Base-by-base conservation (phyloP, 2,113 vertebrate species). In the Scophthalmus maximus region DNA sequence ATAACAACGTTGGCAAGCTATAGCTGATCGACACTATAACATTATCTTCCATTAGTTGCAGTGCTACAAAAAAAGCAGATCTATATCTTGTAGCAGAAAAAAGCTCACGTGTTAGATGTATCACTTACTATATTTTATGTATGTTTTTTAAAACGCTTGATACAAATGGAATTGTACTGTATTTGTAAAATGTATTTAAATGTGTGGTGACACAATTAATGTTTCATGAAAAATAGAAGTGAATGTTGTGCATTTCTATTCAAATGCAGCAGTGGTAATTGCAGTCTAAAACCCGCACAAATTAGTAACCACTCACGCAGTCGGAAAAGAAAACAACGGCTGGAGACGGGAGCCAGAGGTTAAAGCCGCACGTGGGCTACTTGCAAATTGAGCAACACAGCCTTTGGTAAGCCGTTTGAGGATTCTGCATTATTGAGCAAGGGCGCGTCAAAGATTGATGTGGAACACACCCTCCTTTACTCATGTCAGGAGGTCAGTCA, bases 381-480 rank as follows among this genome's bases (percentile, higher is more conserved):
- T 66, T 12, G 34, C 20, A 53, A 66, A 42, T 51, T 61, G 59
- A 71, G 67, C 83, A 71, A 34, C 32, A 72, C 51, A 46, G 67
- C 52, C 73, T 67, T 78, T 85, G 86, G 77, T 86, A 79, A 68
- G 77, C 86, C 83, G 82, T 87, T 82, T 77, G 68, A 63, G 61
- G 32, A 23, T 74, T 62, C 61, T 91, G 75, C 66, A 91, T 87
- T 87, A 89, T 88, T 89, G 68, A 89, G 32, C 15, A 60, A 25
- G 61, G 32, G 60, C 25, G 11, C 70, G 69, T 90, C 59, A 90
- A 91, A 87, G 74, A 89, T 83, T 82, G 86, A 91, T 87, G 83
- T 88, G 73, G 40, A 83, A 82, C 82, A 86, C 52, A 52, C 36
- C 68, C 69, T 55, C 66, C 49, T 52, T 51, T 10, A 20, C 64